Base-by-base conservation (phyloP, 2,888 invertebrate species). In the Andrena minutula region DNA sequence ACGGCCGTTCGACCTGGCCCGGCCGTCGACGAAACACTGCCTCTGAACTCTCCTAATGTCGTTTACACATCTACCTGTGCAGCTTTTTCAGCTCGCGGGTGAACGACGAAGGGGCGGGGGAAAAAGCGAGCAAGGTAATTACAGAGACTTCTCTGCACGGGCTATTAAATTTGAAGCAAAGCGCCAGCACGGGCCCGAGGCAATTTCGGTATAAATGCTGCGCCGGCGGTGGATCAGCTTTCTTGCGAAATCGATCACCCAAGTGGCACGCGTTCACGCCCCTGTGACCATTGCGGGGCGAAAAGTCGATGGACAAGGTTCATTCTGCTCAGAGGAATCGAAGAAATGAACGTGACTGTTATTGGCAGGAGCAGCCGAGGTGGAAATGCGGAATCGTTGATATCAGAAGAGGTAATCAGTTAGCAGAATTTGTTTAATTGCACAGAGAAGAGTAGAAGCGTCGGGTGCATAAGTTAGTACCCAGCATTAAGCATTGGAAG, bases 1-100 rank as follows among this genome's bases (percentile, higher is more conserved):
- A 83, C 83, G 82, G 53, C n/a, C 60, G 65, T 58, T 66, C 83
- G 61, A 66, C 53, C 72, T 35, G 63, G 32, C 28, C 23, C 49
- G 23, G 26, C 64, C 56, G 72, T 72, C 78, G 82, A 69, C 78
- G 78, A 75, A 78, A 83, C 74, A 78, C 71, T 16, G 61, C 32
- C 72, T 69, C 47, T 76, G 73, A 70, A 81, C 81, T 70, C 81
- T 60, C 72, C 49, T 77, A 73, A 77, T 73, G 77, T 82, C 82
- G 74, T 83, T 83, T 78, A 75, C 78, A 82, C 78, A 61, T 70
- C 51, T 61, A 53, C 60, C 16, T 10, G 65, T 47, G 60, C 32
- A 61, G 41, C 70, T 81, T 78, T 83, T 83, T 83, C 70, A 51
- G 56, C 41, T 56, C 49, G 28, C 72, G 72, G 64, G 3, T 58